A percentile compares a stretch with the other conserved stretches of the same genome.
phyloP scores from a whole-genome alignment of 1,140 invertebrate species.

The Euwallacea fornicatus region DNA sequence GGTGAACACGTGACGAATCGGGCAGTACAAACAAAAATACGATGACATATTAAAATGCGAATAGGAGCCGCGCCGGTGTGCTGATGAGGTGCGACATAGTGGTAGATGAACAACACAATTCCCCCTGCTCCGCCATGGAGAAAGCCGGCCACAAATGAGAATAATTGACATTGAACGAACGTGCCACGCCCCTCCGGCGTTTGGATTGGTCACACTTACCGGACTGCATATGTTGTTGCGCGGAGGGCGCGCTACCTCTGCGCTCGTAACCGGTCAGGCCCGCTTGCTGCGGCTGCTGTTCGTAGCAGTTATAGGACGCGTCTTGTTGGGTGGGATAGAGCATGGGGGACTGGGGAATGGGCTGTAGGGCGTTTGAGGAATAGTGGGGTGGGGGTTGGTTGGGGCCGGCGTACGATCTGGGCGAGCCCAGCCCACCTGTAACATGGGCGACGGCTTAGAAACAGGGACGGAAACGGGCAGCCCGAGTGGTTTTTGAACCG shows the following conservation, averaged over 20 bases:
- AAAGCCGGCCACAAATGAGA: conserved; percentile 2
- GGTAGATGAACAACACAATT: too few relatives aligned
- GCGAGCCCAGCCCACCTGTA: conserved; percentile 64
- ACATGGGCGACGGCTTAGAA: conserved; percentile 41
- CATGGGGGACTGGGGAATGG: conserved; percentile 15
- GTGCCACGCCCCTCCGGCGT: neutral
- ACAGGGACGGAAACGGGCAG: conserved; percentile 9
- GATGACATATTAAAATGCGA: too few relatives aligned
- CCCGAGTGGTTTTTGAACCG: conserved; percentile 2
- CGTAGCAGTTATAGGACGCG: conserved; percentile 62
- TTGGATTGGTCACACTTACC: conserved; percentile 56
- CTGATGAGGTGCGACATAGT: too few relatives aligned
- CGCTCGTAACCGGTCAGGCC: conserved; percentile 53
- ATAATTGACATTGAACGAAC: conserved; percentile 7
- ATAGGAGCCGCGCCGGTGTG: too few relatives aligned
- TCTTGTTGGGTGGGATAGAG: conserved; percentile 56
- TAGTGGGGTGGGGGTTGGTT: conserved; percentile 57
- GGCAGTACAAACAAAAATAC: too few relatives aligned
- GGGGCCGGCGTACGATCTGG: conserved; percentile 54
- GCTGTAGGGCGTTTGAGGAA: conserved; percentile 48
- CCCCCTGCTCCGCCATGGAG: neutral
- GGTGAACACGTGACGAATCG: too few relatives aligned
- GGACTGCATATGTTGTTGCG: conserved; percentile 57
- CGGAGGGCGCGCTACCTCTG: conserved; percentile 57
- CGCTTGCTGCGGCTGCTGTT: conserved; percentile 61